Evolutionary conservation across 2,888 invertebrate genomes (phyloP), one percentile per base, ranked within the genome.

Genomic region (Linyphia triangularis): DNA sequence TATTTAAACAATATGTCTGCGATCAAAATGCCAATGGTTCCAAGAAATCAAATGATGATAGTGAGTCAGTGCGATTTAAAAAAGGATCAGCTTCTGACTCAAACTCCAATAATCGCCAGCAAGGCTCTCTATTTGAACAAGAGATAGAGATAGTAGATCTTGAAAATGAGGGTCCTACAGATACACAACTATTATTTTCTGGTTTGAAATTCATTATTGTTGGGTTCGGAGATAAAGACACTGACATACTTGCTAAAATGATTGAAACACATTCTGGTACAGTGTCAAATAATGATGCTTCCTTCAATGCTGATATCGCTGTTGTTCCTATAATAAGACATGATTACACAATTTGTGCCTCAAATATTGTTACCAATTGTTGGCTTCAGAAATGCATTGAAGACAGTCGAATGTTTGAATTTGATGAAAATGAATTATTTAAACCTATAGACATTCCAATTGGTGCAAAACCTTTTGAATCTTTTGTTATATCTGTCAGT

Each of bases 401-500:
- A 83, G 90, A 91, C 2, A 90, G 91, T 16, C 70, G 57, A 16
- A 65, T 93, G 51, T 88, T 92, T 40, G 90, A 91, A 30, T 90
- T 92, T 6, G 89, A 91, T 51, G 89, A 89, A 43, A 92, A 92
- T 86, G 90, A 91, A 24, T 89, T 93, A 10, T 93, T 92, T 89
- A 90, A 28, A 67, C 94, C 94, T 0, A 91, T 94, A 30, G 93
- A 93, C 0, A 92, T 93, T 5, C 91, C 92, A 2, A 91, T 93
- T 0, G 91, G 91, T 2, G 79, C 88, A 5, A 92, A 93, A 78
- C 95, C 95, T 0, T 93, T 98, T 24, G 91, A 92, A 0, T 95
- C 95, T 63, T 96, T 96, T 91, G 96, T 96, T 0, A 94, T 97
- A 82, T 96, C 96, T 10, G 94, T 97, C 90, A 97, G 97, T 91